phyloP scores from a whole-genome alignment of 1,140 invertebrate species.

The Chionoecetes opilio region DNA sequence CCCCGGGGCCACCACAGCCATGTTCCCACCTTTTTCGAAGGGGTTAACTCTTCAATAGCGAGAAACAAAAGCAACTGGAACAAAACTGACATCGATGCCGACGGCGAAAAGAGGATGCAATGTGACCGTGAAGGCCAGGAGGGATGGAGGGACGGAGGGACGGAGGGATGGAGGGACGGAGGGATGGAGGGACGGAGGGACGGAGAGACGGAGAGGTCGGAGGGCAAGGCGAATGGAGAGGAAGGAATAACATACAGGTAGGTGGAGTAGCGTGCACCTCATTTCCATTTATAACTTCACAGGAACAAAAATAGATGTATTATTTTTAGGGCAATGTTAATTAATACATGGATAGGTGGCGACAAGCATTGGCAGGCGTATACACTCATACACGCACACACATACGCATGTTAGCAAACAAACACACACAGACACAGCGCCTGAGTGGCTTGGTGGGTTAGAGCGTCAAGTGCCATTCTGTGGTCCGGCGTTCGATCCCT shows the following conservation, averaged over 20 bases:
- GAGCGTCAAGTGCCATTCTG: too few relatives aligned
- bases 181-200: neutral
- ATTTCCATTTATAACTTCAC: neutral
- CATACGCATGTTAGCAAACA: too few relatives aligned
- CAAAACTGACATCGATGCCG: slow-evolving; percentile 38
- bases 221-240: neutral
- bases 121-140: neutral
- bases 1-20: slow-evolving; percentile 37
- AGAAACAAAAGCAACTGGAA: slow-evolving; percentile 42
- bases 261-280: neutral
- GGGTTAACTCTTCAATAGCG: slow-evolving; percentile 20
- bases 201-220: neutral
- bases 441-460: too few relatives aligned
- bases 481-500: too few relatives aligned
- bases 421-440: slow-evolving; percentile 52
- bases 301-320: neutral
- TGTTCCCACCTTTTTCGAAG: slow-evolving; percentile 48
- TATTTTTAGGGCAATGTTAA: neutral
- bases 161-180: neutral
- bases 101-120: neutral
- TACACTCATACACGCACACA: too few relatives aligned
- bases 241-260: neutral
- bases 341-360: slow-evolving; percentile 24
- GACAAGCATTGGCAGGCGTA: too few relatives aligned
- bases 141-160: neutral